Evolutionary conservation across 2,113 vertebrate species (phyloP).

Genomic region (Eclectus roratus): DNA sequence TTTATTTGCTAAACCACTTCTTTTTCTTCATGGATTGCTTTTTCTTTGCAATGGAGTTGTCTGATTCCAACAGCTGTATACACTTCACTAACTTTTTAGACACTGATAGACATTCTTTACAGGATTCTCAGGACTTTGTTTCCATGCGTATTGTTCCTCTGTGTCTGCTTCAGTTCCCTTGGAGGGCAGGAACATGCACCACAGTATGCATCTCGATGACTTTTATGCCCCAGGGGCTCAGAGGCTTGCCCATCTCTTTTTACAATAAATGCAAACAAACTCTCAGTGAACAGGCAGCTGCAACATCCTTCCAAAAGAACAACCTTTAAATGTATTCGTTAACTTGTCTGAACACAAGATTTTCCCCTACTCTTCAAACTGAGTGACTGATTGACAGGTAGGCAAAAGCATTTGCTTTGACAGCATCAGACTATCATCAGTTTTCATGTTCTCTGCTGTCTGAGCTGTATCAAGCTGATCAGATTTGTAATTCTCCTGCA

Average conservation of each 20-base stretch:
- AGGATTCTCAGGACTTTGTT: not conserved
- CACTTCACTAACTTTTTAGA: not conserved
- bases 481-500: slow-evolving; percentile 35
- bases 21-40: not conserved
- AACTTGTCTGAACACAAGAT: slow-evolving; percentile 34
- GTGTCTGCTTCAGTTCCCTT: not conserved
- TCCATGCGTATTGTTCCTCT: not conserved
- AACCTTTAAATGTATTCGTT: slow-evolving; percentile 12
- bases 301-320: slow-evolving; percentile 1
- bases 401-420: slow-evolving; percentile 42
- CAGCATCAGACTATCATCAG: slow-evolving; percentile 30
- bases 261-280: slow-evolving; percentile 14
- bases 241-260: not conserved
- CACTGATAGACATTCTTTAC: not conserved
- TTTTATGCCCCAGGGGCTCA: not conserved
- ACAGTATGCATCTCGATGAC: not conserved
- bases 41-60: not conserved
- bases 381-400: slow-evolving; percentile 33
- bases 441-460: slow-evolving; percentile 54
- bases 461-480: slow-evolving; percentile 28
- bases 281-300: slow-evolving; percentile 5
- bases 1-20: not conserved
- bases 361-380: slow-evolving; percentile 15
- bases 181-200: not conserved
- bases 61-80: not conserved